Base-by-base conservation (phyloP, 2,797 vertebrate species). In the Chelonia mydas region DNA sequence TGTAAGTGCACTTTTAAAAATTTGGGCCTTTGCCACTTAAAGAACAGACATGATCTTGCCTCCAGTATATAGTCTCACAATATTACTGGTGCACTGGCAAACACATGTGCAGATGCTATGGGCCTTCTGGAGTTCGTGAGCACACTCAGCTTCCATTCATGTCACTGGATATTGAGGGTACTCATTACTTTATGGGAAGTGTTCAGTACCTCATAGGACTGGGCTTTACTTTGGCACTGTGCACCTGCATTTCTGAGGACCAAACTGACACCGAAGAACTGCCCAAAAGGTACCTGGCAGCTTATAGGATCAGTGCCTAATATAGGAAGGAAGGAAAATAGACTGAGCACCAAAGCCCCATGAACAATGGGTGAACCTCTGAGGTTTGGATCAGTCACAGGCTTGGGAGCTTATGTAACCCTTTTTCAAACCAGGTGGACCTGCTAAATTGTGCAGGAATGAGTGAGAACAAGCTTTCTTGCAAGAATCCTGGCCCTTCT, bases 111-210 rank as follows among this genome's bases (percentile, higher is more conserved):
- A 0, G 55, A 90, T 90, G 15, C 33, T n/a, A 68, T 17, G 17
- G 76, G 92, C 86, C 94, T 87, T 93, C 31, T 92, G 53, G 68
- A 92, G 57, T 27, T 83, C 84, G 76, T 90, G 84, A 92, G 84
- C 81, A 37, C n/a, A 19, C 17, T 72, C n/a, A 72, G 16, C 65
- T 72, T 72, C 91, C 1, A 0, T 45, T 89, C 89, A 23, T 5
- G 61, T n/a, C 28, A 31, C 37, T 78, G 83, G 68, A 68, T 72
- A 79, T 68, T 90, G 94, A 87, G 94, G 76, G 72, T 83, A 87
- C 50, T 82, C 19, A 74, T 17, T 0, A 3, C 72, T 84, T 92
- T 93, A 87, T 65, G 84, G 65, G 91, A 82, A 59, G 91, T 77
- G 77, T 88, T 7, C 5, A 37, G 49, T 53, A 88, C 81, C 21